Evolutionary conservation across 2,113 vertebrate genomes (phyloP).

Genomic region (Oceanites oceanicus): DNA sequence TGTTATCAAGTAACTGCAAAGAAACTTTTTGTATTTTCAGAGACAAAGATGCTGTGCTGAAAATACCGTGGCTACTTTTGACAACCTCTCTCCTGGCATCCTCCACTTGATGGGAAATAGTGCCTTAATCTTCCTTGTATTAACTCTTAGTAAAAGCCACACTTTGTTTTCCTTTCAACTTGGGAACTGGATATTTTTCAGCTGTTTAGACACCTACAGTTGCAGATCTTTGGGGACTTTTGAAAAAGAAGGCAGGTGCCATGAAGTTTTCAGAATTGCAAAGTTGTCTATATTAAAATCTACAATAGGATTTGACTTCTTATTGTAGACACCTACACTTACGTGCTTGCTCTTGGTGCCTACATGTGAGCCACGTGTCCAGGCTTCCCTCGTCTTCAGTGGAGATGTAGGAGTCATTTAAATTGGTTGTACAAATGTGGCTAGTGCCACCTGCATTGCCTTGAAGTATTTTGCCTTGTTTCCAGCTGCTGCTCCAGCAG

Average conservation of each 20-base stretch:
- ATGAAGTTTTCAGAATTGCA: not conserved
- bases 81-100: not conserved
- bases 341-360: fast-evolving
- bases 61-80: not conserved
- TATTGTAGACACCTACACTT: fast-evolving
- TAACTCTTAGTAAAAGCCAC: not conserved
- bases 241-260: not conserved
- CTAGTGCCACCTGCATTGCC: not conserved
- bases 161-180: not conserved
- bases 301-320: not conserved
- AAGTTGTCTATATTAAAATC: not conserved
- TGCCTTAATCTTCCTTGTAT: not conserved
- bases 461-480: not conserved
- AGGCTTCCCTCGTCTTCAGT: not conserved
- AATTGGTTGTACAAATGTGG: not conserved
- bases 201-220: not conserved
- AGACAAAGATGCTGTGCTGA: not conserved
- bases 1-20: not conserved
- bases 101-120: not conserved
- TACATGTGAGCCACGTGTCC: not conserved
- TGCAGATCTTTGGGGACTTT: not conserved
- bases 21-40: not conserved
- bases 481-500: not conserved
- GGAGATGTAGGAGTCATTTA: not conserved
- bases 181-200: not conserved